phyloP scores from a whole-genome alignment of 2,113 vertebrate species.

The Gorsachius goisagi region DNA sequence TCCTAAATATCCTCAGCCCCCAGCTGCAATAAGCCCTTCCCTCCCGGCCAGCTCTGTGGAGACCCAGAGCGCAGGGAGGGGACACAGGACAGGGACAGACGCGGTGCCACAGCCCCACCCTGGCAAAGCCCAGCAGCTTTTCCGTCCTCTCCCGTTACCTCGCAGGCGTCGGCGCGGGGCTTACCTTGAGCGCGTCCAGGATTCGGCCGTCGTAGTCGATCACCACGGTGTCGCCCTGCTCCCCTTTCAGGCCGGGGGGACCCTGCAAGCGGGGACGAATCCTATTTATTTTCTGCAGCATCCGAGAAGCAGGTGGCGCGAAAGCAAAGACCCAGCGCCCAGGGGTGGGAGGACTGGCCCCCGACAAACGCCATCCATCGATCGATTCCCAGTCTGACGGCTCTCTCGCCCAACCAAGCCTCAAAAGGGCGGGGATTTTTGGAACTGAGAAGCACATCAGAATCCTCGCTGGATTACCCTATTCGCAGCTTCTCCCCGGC shows the following conservation, averaged over 20 bases:
- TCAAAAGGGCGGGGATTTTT: background rate
- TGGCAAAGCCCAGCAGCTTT: background rate
- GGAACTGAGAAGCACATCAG: background rate
- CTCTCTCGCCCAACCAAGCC: background rate
- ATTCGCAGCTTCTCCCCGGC: background rate
- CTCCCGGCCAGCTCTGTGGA: background rate
- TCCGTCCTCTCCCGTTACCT: background rate
- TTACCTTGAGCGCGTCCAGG: slow-evolving; percentile 89
- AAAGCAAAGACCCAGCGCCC: background rate
- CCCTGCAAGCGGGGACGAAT: slow-evolving; percentile 50
- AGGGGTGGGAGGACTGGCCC: background rate
- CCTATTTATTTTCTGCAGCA: background rate
- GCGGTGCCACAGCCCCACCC: accelerated
- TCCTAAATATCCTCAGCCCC: background rate
- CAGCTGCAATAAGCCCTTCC: background rate
- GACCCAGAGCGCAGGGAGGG: background rate
- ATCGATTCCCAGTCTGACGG: background rate
- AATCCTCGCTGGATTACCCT: background rate
- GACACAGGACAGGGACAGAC: background rate
- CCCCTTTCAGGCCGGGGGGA: slow-evolving; percentile 76
- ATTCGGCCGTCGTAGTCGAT: slow-evolving; percentile 91
- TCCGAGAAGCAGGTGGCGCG: background rate
- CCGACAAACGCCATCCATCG: background rate
- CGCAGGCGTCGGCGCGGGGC: accelerated
- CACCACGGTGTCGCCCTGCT: slow-evolving; percentile 83